Percentiles rank a stretch among this genome's conserved stretches.
Conservation (phyloP, 2,113 vertebrate species). For the Tympanuchus pallidicinctus region DNA sequence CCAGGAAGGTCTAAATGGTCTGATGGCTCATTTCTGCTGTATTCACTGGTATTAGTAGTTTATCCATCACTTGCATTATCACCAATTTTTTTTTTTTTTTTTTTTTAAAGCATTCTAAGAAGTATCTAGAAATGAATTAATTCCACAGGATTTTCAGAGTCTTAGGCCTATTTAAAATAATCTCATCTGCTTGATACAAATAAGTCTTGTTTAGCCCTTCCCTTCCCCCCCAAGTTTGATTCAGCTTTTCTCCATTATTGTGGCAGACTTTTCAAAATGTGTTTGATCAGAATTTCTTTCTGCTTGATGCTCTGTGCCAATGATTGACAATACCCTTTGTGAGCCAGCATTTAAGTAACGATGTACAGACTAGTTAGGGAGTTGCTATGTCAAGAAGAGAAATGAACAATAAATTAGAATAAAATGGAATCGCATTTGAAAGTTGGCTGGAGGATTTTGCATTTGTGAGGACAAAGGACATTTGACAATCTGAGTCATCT, state of each 20-base stretch:
- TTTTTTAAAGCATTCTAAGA: background rate
- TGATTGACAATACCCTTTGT: slow-evolving; percentile 30
- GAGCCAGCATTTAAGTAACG: background rate
- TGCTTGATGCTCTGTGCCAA: slow-evolving; percentile 17
- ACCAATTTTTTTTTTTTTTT: background rate
- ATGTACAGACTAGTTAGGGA: background rate
- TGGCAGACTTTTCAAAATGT: slow-evolving; percentile 20
- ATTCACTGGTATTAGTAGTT: background rate
- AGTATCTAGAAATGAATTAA: background rate
- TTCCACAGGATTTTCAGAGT: slow-evolving; percentile 1
- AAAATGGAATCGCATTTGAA: slow-evolving; percentile 57
- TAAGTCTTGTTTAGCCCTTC: background rate
- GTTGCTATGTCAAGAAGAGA: slow-evolving; percentile 41
- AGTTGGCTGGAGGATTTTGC: slow-evolving; percentile 61
- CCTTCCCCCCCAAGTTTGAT: background rate
- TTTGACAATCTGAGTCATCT: slow-evolving; percentile 75
- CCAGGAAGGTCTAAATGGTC: slow-evolving; percentile 19
- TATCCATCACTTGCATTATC: background rate
- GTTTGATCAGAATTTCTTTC: slow-evolving; percentile 24
- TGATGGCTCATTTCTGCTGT: background rate
- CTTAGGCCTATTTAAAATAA: slow-evolving; percentile 18
- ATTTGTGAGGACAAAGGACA: slow-evolving; percentile 67
- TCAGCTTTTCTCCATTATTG: slow-evolving; percentile 6
- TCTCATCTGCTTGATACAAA: background rate
- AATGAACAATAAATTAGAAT: slow-evolving; percentile 66